Base-by-base conservation (phyloP, 2,113 vertebrate genomes). In the Panthera uncia region DNA sequence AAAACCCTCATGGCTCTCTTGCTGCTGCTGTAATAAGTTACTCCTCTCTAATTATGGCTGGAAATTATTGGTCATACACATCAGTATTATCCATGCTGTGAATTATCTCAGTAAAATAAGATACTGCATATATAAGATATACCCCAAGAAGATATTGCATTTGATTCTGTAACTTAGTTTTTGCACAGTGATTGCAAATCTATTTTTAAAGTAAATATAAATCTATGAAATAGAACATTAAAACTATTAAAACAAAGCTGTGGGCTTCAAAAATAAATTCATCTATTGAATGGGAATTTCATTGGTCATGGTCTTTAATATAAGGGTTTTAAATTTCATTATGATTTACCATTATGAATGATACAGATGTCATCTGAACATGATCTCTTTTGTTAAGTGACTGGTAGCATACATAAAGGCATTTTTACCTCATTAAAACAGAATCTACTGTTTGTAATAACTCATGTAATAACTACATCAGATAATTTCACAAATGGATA, bases 341-440 rank as follows among this genome's bases (percentile, higher is more conserved):
- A 84, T 55, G 13, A 45, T 55, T 31, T 79, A 41, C 66, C 15
- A 66, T 66, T 82, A 21, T 80, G 27, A 82, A 71, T 41, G 19
- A 50, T 29, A 27, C 8, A 93, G 29, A 14, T 93, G 19, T n/a
- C 27, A 38, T 76, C 63, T 2, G 11, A 84, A 73, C 12, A 68
- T 61, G 52, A 50, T 66, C 1, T 33, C 5, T 14, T 79, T 74
- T 95, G 41, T 27, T 78, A 92, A 93, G 68, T 61, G 12, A 71
- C 74, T 86, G 50, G 15, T 31, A 95, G 23, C 66, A 52, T 14
- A 41, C 23, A 89, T 63, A 91, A 82, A 94, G 48, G 10, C 7
- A 91, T 86, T 80, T 93, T 86, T 31, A 93, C 33, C 31, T 81
- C 19, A 85, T 95, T 85, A 85, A 48, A 78, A 55, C 29, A 25